Conservation (phyloP, 1,140 invertebrate species). For the Tetraneura akinire region DNA sequence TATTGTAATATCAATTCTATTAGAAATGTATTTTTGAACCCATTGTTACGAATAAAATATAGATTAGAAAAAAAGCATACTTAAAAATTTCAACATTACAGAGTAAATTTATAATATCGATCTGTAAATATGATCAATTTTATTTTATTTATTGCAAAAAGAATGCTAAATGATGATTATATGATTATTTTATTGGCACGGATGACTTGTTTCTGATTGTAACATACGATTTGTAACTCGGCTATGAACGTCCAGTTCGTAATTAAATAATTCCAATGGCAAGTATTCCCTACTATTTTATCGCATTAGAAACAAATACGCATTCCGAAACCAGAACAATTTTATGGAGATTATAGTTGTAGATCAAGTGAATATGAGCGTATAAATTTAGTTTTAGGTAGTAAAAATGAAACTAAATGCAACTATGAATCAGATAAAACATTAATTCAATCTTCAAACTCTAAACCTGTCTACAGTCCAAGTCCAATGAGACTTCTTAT, state of each 20-base stretch:
- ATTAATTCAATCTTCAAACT: slow-evolving; percentile 10
- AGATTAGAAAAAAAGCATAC: not conserved
- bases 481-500: not conserved
- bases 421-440: slow-evolving; percentile 17
- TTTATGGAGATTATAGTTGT: slow-evolving; percentile 33
- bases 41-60: too few species aligned
- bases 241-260: not conserved
- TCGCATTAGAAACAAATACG: not conserved
- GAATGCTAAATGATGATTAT: slow-evolving; percentile 8
- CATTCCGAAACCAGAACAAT: not conserved
- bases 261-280: slow-evolving; percentile 16
- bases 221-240: slow-evolving; percentile 38
- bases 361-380: not conserved
- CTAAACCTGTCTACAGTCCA: slow-evolving; percentile 13
- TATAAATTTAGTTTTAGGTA: not conserved
- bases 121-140: not conserved
- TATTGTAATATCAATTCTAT: too few species aligned
- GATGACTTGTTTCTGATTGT: slow-evolving; percentile 30
- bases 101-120: not conserved
- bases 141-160: not conserved
- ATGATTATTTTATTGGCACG: slow-evolving; percentile 38
- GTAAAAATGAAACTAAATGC: not conserved
- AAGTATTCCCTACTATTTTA: not conserved
- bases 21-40: too few species aligned
- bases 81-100: not conserved